Evolutionary conservation across 1,140 invertebrate species (phyloP), one percentile per base, ranked within the genome.

Genomic region (Eurosta solidaginis): DNA sequence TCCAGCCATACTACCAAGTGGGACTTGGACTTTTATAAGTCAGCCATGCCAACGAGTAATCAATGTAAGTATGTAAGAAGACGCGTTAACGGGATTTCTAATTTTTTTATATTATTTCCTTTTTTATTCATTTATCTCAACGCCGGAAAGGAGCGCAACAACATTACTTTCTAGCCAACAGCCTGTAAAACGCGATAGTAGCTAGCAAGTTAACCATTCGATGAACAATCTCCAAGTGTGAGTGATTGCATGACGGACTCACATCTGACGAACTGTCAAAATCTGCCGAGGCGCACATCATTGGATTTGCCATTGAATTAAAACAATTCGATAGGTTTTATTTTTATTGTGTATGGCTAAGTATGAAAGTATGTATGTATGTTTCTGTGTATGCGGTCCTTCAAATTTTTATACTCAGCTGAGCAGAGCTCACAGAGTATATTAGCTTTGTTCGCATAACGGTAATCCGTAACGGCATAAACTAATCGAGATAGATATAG

Each of bases 281-380:
- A 85, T 85, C 83, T 84, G 84, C 83, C 84, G 83, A 85, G 84
- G 84, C 84, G 84, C 83, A 85, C 84, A 85, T 85, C 84, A 85
- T 85, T 85, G 84, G 84, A 85, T 85, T 85, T 85, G 81, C 83
- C 83, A 85, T 85, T 84, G 84, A 84, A 74, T 83, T 81, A 82
- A 85, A 85, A 85, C 85, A 84, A 79, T 81, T 77, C 73, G 78
- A 1, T 68, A 17, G 44, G 40, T 47, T 74, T 74, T 74, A 47
- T 47, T 33, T 40, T 68, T 68, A 40, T 68, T 20, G n/a, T n/a
- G n/a, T n/a, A n/a, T n/a, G n/a, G n/a, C n/a, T n/a, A n/a, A n/a
- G n/a, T n/a, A n/a, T n/a, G n/a, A n/a, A n/a, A n/a, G n/a, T n/a
- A n/a, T n/a, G n/a, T n/a, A 42, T 20, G 9, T 68, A 40, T 68